Evolutionary conservation across 2,888 invertebrate species (phyloP).

Genomic region (Tanaodytes sp.): DNA sequence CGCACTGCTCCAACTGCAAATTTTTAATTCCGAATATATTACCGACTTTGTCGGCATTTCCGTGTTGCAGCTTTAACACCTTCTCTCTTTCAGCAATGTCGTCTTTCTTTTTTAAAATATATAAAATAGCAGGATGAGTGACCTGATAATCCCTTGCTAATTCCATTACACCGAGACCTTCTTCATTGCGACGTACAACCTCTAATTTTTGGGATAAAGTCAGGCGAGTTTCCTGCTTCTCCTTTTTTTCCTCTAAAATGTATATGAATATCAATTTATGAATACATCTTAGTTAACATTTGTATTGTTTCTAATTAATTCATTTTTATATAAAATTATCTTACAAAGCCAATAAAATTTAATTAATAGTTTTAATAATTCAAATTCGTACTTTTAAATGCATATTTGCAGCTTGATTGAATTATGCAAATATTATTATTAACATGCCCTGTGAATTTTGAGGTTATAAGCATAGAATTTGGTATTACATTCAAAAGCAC

Average conservation of each 20-base stretch:
- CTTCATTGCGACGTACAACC: slow-evolving; percentile 15
- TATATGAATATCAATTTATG: not conserved
- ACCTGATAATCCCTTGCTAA: slow-evolving; percentile 14
- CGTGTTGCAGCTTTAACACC: slow-evolving; percentile 6
- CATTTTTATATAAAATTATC: no score
- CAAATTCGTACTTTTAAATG: no score
- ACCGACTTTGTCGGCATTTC: slow-evolving; percentile 7
- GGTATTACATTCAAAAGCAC: not conserved
- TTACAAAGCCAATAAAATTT: no score
- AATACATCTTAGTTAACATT: slow-evolving; percentile 7
- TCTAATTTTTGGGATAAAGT: slow-evolving; percentile 21
- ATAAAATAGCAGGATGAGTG: slow-evolving; percentile 8
- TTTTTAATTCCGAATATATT: slow-evolving; percentile 12
- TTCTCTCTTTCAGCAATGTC: slow-evolving; percentile 4
- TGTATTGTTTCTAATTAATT: slow-evolving; percentile 1
- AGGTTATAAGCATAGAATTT: not conserved
- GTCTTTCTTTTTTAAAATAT: slow-evolving; percentile 20
- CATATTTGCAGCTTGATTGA: no score
- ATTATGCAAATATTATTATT: no score
- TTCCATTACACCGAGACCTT: slow-evolving; percentile 6
- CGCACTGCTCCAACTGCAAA: slow-evolving; percentile 9
- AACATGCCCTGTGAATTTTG: not conserved
- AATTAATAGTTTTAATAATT: no score
- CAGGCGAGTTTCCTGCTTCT: slow-evolving; percentile 20
- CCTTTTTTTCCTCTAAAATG: no score